A percentile compares a stretch with the other conserved stretches of the same genome.
Conservation (phyloP, 1,140 invertebrate genomes). For the Drosophila parabipectinata region DNA sequence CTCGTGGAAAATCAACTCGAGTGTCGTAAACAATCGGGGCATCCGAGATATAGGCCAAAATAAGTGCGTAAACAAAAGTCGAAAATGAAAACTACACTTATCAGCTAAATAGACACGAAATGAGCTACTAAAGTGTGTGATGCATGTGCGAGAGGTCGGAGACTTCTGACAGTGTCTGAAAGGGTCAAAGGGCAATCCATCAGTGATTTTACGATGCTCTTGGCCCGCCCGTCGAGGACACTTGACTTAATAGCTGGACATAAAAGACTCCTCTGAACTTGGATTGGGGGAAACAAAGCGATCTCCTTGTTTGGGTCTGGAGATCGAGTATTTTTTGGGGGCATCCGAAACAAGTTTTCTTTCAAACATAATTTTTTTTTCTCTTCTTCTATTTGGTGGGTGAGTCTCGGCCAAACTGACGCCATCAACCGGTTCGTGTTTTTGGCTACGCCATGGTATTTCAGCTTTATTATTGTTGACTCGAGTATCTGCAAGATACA, state of each 20-base stretch:
- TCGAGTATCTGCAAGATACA: slow-evolving; percentile 68
- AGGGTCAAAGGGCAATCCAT: slow-evolving; percentile 66
- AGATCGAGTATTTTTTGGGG: slow-evolving; percentile 19
- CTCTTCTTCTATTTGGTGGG: slow-evolving; percentile 44
- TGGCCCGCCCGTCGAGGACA: slow-evolving; percentile 52
- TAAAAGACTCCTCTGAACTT: slow-evolving; percentile 56
- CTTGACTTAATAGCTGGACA: slow-evolving; percentile 60
- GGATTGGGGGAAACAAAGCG: slow-evolving; percentile 37
- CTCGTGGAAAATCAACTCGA: slow-evolving; percentile 46
- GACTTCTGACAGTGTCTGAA: slow-evolving; percentile 5
- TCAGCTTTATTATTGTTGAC: slow-evolving; percentile 36
- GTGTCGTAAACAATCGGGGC: slow-evolving; percentile 15
- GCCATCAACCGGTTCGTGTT: slow-evolving; percentile 75
- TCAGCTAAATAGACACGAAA: slow-evolving; percentile 46
- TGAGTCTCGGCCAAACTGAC: slow-evolving; percentile 67
- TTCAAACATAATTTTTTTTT: slow-evolving; percentile 18
- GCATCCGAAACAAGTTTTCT: slow-evolving; percentile 54
- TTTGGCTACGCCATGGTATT: slow-evolving; percentile 51
- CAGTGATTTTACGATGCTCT: slow-evolving; percentile 53
- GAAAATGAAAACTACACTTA: slow-evolving; percentile 45
- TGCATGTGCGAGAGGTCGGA: slow-evolving; percentile 9
- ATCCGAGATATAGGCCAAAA: slow-evolving; percentile 62
- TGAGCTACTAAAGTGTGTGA: neutral
- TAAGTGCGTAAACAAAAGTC: slow-evolving; percentile 63
- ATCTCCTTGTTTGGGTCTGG: slow-evolving; percentile 8